Evolutionary conservation across 30 jellyfish, hydroid and myxozoan genomes (phyloP), one percentile per base, ranked within the genome.

Genomic region (Turritopsis dohrnii): DNA sequence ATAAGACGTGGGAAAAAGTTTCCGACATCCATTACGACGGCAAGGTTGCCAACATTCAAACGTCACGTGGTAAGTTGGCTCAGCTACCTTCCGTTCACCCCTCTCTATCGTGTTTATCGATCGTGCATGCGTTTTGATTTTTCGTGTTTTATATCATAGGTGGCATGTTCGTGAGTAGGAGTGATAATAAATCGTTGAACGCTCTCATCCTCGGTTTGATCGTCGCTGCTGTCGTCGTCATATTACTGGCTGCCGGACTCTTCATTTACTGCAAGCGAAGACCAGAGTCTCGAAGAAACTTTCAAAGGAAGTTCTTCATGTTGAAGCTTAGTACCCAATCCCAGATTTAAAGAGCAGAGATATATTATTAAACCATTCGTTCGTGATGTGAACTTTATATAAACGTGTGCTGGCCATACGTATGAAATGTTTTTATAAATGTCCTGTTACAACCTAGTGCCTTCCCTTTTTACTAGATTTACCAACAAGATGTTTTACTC

Each of bases 131-230:
- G n/a, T n/a, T n/a, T n/a, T n/a, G n/a, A n/a, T n/a, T n/a, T n/a
- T n/a, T n/a, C n/a, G n/a, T n/a, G n/a, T n/a, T n/a, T n/a, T n/a
- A 13, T 23, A 28, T 18, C 29, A 7, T 79, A 90, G 97, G 97
- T 20, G 97, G 97, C 7, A 82, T 90, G 27, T 90, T 81, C 80
- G 95, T 90, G 23, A 95, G 95, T 18, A 83, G 95, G 27, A 85
- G 79, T n/a, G 84, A 82, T 84, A 29, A 29, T 5, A 69, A 84
- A 24, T 81, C 53, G 53, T 31, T 21, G 26, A 41, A 52, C n/a
- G 89, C 81, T 1, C 79, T 86, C 85, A 86, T 90, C 0, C 89
- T 90, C 21, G 97, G 97, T 29, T 31, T 82, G 25, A 60, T 88
- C 20, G 84, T 90, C 24, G 95, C 93, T 8, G 79, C 89, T 76